Conservation (phyloP, 2,113 vertebrate species). For the Paramormyrops kingsleyae region DNA sequence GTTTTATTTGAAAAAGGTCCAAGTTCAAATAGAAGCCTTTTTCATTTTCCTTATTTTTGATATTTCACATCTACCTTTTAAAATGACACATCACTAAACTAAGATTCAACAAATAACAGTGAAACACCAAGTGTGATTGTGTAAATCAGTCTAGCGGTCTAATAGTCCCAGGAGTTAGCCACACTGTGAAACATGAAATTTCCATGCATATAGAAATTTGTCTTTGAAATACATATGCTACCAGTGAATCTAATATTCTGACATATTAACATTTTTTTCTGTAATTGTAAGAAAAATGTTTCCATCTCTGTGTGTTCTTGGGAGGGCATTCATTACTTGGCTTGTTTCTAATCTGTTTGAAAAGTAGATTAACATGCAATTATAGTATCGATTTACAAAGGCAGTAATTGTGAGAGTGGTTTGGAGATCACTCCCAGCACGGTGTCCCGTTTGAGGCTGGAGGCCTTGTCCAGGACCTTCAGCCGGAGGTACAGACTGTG, state of each 20-base stretch:
- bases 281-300: not conserved
- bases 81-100: not conserved
- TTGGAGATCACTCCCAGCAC: constrained; percentile 48
- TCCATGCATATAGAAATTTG: not conserved
- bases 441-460: constrained; percentile 40
- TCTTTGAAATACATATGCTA: not conserved
- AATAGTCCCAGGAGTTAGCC: not conserved
- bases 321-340: not conserved
- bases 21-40: not conserved
- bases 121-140: not conserved
- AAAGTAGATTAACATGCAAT: not conserved
- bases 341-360: not conserved
- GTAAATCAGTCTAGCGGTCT: not conserved
- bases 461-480: constrained; percentile 55
- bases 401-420: constrained; percentile 51
- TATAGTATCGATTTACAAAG: constrained; percentile 19
- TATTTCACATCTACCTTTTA: not conserved
- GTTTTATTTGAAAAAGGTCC: not conserved
- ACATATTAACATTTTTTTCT: not conserved
- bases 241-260: not conserved
- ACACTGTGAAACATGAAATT: not conserved
- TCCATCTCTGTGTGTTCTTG: not conserved
- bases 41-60: not conserved
- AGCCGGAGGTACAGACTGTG: constrained; percentile 47
- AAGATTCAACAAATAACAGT: not conserved